Evolutionary conservation across 2,888 invertebrate species (phyloP).

Genomic region (Slavum lentiscoides): DNA sequence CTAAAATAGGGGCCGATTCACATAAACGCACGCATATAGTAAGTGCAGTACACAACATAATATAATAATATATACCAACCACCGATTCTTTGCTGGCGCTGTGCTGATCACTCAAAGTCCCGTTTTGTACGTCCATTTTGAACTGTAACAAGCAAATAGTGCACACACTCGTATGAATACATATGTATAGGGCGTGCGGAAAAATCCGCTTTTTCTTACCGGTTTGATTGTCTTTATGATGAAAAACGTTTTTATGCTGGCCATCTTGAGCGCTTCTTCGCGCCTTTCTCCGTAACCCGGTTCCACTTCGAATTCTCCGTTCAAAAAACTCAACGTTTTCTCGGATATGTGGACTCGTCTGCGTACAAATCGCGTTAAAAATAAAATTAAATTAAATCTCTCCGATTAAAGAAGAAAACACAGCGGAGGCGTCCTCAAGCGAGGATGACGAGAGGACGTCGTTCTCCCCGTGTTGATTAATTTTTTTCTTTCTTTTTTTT

Average conservation of each 20-base stretch:
- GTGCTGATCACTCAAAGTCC: conserved; percentile 34
- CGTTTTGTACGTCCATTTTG: conserved; percentile 33
- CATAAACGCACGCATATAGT: not conserved
- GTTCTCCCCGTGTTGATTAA: too few relatives aligned
- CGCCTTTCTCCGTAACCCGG: conserved; percentile 86
- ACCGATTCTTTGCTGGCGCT: conserved; percentile 41
- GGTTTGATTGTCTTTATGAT: conserved; percentile 85
- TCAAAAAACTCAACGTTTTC: conserved; percentile 82
- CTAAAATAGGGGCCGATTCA: too few relatives aligned
- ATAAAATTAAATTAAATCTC: too few relatives aligned
- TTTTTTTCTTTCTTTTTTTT: too few relatives aligned
- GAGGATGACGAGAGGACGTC: too few relatives aligned
- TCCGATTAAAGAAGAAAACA: too few relatives aligned
- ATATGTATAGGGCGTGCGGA: not conserved
- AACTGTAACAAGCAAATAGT: conserved; percentile 15
- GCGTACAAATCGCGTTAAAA: conserved; percentile 53
- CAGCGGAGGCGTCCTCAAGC: too few relatives aligned
- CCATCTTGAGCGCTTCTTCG: conserved; percentile 86
- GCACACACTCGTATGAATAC: not conserved
- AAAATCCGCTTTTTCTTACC: conserved; percentile 57
- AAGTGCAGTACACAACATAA: too few relatives aligned
- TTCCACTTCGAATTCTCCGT: conserved; percentile 90
- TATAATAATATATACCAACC: conserved; percentile 3
- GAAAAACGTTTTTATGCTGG: conserved; percentile 89
- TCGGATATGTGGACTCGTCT: conserved; percentile 93